These are phyloP conservation scores for Heliconius ismenius DNA, from an alignment of 2,888 invertebrate genomes.

Conservation along the genomic window DNA sequence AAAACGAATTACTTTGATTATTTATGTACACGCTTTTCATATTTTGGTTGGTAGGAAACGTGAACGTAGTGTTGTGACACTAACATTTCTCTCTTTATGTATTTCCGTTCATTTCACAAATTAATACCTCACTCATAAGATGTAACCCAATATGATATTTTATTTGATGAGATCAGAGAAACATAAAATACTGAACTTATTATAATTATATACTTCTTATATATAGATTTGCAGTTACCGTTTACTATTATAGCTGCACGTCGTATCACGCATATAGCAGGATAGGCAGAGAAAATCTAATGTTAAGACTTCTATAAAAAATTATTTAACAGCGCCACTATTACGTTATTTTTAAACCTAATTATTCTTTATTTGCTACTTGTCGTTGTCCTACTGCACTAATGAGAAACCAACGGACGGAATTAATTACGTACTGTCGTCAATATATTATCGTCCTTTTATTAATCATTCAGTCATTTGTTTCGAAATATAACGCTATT, in stretches of 20 bases:
- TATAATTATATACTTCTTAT: no score
- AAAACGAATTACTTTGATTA: no score
- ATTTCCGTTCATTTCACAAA: no score
- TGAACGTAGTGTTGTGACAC: no score
- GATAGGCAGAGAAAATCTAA: not conserved
- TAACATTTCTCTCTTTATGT: no score
- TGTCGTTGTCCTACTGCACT: not conserved
- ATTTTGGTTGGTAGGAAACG: no score
- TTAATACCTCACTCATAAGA: no score
- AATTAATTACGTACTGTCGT: not conserved
- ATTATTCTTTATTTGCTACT: constrained; percentile 1
- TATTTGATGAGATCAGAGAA: no score
- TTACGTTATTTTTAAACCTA: not conserved
- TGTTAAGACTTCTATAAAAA: not conserved
- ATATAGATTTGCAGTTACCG: no score
- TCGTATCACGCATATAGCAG: not conserved
- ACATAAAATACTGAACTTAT: no score
- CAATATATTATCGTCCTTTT: not conserved
- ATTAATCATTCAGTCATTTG: constrained; percentile 9
- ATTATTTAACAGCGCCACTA: not conserved
- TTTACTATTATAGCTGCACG: not conserved
- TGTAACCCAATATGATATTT: no score
- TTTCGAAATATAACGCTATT: not conserved
- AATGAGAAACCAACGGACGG: constrained; percentile 10
- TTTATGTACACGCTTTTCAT: no score